Evolutionary conservation across 2,888 invertebrate genomes (phyloP), one percentile per base, ranked within the genome.

Genomic region (Mellilla xanthometata): DNA sequence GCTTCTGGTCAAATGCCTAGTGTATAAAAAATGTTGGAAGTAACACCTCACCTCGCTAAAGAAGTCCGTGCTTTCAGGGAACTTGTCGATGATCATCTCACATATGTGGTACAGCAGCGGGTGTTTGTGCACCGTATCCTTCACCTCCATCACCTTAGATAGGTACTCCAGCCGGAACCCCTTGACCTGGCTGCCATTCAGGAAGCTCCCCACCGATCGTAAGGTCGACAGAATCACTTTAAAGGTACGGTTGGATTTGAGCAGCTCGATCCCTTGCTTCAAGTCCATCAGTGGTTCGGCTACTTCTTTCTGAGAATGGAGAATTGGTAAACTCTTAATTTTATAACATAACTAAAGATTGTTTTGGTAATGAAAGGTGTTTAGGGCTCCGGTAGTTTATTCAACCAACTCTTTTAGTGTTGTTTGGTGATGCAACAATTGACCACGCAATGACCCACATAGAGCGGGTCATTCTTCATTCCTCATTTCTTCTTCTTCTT

Each of bases 91-190:
- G 52, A 99, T 97, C 92, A 99, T 97, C 81, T 97, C 96, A 78
- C 99, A 99, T 56, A 99, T 92, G 81, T 99, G 99, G 83, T 99
- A 98, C 49, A 99, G 91, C 49, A 99, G 90, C 3, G 99, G 98
- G 86, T 99, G 99, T 82, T 99, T 99, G 82, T 99, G 98, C 27
- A 99, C 98, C 0, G 99, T 99, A 83, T 99, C 99, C 88, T 99
- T 98, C 29, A 99, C 98, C 91, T 99, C 98, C 70, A 98, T 98
- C 67, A 97, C 97, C 91, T 99, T 99, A 32, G 97, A 93, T 67
- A 99, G 91, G 85, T 99, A 99, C 71, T 99, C 99, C 60, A 99
- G 93, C 76, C 98, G 96, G 88, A 99, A 99, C 13, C 99, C 99
- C 87, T 97, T 97, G 24, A 97, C 96, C 68, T 94, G 93, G 65